These are phyloP conservation scores for Alcedo atthis DNA, from an alignment of 2,797 vertebrate species.

Conservation along the genomic window DNA sequence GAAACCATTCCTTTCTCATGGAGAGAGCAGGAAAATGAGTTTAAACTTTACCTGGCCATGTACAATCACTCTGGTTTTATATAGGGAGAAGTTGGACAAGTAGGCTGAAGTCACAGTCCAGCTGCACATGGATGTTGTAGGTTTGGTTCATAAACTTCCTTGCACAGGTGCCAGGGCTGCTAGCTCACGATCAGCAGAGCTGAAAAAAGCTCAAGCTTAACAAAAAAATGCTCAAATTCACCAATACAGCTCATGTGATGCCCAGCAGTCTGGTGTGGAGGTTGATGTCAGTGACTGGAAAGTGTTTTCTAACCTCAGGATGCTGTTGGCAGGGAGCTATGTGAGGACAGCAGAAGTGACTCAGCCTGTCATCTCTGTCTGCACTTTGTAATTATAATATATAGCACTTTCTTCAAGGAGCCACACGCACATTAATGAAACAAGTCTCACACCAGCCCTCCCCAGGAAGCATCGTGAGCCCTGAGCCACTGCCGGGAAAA, in stretches of 20 bases:
- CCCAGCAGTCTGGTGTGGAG: neutral
- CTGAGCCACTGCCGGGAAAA: fast-evolving
- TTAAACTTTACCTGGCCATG: neutral
- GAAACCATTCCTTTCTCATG: fast-evolving
- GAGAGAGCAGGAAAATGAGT: neutral
- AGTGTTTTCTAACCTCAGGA: neutral
- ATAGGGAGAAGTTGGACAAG: neutral
- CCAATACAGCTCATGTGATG: fast-evolving
- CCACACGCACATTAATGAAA: neutral
- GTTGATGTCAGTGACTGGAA: neutral
- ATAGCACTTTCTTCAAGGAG: neutral
- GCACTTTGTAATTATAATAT: neutral
- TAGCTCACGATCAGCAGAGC: fast-evolving
- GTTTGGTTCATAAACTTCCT: neutral
- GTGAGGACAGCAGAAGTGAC: neutral
- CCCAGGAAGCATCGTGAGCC: neutral
- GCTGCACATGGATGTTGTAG: neutral
- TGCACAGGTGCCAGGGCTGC: neutral
- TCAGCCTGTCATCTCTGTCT: neutral
- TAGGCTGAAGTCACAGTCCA: neutral
- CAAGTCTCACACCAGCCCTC: neutral
- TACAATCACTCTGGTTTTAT: neutral
- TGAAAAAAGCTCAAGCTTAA: neutral
- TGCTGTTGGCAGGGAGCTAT: neutral
- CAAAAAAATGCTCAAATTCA: neutral